Base-by-base conservation (phyloP, 1,140 invertebrate genomes). In the Pomacea maculata region DNA sequence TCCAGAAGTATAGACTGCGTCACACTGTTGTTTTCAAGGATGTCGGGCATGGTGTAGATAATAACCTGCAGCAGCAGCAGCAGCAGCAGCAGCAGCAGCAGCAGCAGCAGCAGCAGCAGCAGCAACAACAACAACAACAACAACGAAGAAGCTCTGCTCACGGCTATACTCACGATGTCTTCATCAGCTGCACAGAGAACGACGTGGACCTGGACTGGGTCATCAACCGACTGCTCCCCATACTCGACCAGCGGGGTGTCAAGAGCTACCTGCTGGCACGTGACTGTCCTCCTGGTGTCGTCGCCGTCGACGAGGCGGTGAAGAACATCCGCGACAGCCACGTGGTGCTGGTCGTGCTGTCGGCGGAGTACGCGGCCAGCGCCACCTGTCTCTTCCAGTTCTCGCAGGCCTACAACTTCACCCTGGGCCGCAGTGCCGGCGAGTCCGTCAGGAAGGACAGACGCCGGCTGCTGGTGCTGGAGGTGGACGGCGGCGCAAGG, bases 391-490 rank as follows among this genome's bases (percentile, higher is more conserved):
- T 73, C 21, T 73, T 73, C 71, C 34, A 73, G 71, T 73, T 73
- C 71, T 19, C n/a, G 29, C 34, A 73, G 71, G 54, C 71, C 71
- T 73, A 73, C 25, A 73, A 73, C 29, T 52, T 73, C 71, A 73
- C 54, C 21, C 34, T 73, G 34, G 17, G 29, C 34, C 71, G 57
- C 15, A 61, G 57, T 17, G 57, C 57, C 11, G 11, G 57, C 57
- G 57, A 61, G 57, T 1, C 11, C 57, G 57, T 61, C 57, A 61
- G 5, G 57, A 61, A 9, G 11, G 15, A 14, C 11, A 61, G 57
- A 9, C 57, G 57, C 57, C 11, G 15, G 57, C 57, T 61, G 57
- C 11, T 61, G 11, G 57, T 61, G 57, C 57, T 61, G 57, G 11
- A 17, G 57, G 57, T 61, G 15, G 57, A 61, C 8, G 11, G 11